Evolutionary conservation across 2,797 vertebrate species (phyloP), one percentile per base, ranked within the genome.

Genomic region (Mormyrops boulengeri): DNA sequence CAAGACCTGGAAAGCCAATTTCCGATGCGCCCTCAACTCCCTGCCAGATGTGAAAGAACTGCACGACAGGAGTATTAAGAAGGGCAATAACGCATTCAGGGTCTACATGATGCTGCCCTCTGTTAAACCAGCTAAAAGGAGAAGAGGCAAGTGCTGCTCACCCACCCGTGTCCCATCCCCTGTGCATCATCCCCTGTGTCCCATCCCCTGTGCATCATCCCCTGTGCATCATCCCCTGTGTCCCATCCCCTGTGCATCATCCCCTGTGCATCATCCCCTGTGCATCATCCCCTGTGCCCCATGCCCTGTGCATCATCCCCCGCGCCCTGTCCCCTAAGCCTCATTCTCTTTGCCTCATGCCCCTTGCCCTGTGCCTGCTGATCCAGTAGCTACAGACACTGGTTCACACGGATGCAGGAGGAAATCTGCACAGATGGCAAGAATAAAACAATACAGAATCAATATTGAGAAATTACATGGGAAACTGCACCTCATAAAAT

Each of bases 1-100:
- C 6, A 97, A 97, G 93, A 97, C 96, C 0, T 97, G 96, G 96
- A 97, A 97, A 91, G 96, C 96, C 0, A 97, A 97, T 90, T 97
- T 97, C 92, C 94, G 96, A 89, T 97, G 96, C 41, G 96, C 96
- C 2, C 93, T 97, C 88, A 96, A 96, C 89, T 97, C 96, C 7
- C 93, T 97, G 86, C 94, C 94, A 0, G 96, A 97, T 44, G 93
- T 97, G 84, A 94, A 93, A 91, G 96, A 97, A 91, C 92, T 97
- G 88, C 92, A 87, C 17, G 96, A 97, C 89, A 94, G 94, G 92
- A 96, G 96, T 93, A 95, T 92, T 88, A 97, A 96, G 92, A 95
- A 95, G 92, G 96, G 96, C 87, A 95, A 92, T 91, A 95, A 96
- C 0, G 96, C 96, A 12, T 96, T 92, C 92, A 93, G 95, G 85